Base-by-base conservation (phyloP, 1,140 invertebrate genomes). In the Galleria mellonella region DNA sequence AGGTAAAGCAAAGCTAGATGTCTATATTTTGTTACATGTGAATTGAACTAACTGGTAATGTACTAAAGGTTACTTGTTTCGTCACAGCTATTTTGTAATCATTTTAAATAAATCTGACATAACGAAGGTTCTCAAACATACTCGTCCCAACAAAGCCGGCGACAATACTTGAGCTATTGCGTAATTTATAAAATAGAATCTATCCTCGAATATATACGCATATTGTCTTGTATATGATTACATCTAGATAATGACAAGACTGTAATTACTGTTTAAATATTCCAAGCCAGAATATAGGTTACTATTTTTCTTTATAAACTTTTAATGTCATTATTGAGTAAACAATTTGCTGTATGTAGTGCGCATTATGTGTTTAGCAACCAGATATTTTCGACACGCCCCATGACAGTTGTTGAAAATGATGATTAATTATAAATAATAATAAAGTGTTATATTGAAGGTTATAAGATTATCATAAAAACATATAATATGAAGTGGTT, bases 31-130 rank as follows among this genome's bases (percentile, higher is more conserved):
- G 13, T 15, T 12, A 36, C 8, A 36, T 15, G 13, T 36, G 1
- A 15, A 14, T 14, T 36, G 33, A 36, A 11, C 39, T 27, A 12
- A n/a, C 11, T 11, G 31, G 31, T 33, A 28, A 45, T 37, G 47
- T 35, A 41, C 45, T 40, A 53, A 47, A 53, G 51, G 51, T 44
- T 44, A 43, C 29, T 12, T 12, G 40, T 53, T 47, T 53, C 51
- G 35, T 36, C 45, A 53, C 30, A 30, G 11, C 30, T 12, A 38
- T 53, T 53, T 53, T 43, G 51, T 44, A 53, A 53, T 42, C 36
- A 39, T 51, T 53, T 47, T 47, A 43, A 47, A 53, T 53, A 53
- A 47, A 53, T 53, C 41, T 47, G 44, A 39, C 41, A 47, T 47
- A 40, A 47, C 38, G 39, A 36, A 47, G 40, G 41, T 36, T 47